Base-by-base conservation (phyloP, 2,888 invertebrate species). In the Dasypolia templi region DNA sequence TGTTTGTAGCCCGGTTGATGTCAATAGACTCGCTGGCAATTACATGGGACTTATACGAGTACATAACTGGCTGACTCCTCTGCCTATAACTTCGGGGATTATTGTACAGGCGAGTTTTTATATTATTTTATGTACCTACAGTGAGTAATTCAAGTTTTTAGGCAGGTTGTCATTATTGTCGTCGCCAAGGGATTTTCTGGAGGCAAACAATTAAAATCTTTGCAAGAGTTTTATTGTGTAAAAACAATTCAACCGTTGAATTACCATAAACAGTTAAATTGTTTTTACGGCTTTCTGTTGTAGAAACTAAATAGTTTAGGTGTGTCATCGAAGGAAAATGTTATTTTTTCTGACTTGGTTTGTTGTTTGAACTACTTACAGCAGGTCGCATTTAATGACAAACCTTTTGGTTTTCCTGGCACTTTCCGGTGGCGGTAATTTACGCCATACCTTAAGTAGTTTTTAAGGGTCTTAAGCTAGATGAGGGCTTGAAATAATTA, bases 371-470 rank as follows among this genome's bases (percentile, higher is more conserved):
- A 12, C 39, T 59, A 62, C 11, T 39, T 59, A 62, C 11, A 17
- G 17, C 29, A 42, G 4, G 22, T 53, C 65, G 19, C 9, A 65
- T 35, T 17, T 26, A 1, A 42, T 74, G 72, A 74, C 75, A 42
- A 51, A 17, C 42, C 19, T 14, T 49, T 32, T 26, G 35, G 12
- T 44, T 75, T 51, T 35, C 7, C 17, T 51, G 49, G 42, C 22
- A 49, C 26, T 74, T 49, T 74, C 35, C 14, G 14, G 42, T 51
- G 55, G 22, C 53, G 7, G 4, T 7, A 39, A 49, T 35, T 32
- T 49, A 58, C 12, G 4, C 49, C 4, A 9, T 32, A 56, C n/a
- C n/a, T n/a, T n/a, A 22, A 32, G 7, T 19, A 19, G 9, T 61
- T 42, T 62, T 62, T 6, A 35, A 22, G 7, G 14, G 35, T 35